Percentiles rank a stretch among this genome's conserved stretches.
phyloP scores from a whole-genome alignment of 2,113 vertebrate genomes.

The Coryphaenoides rupestris region DNA sequence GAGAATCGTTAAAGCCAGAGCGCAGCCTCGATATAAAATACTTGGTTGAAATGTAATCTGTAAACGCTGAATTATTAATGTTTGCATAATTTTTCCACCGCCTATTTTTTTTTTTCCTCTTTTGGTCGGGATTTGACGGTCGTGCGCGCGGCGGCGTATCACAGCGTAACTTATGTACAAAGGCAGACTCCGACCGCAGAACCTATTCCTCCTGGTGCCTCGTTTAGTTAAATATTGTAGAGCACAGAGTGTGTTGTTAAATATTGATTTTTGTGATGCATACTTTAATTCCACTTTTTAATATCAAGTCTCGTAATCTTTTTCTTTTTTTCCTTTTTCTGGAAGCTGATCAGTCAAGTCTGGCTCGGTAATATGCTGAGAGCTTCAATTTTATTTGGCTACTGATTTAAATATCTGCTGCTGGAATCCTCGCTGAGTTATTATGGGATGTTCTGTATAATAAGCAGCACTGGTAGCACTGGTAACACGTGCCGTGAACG shows the following conservation, averaged over 20 bases:
- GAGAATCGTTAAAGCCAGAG: constrained; percentile 40
- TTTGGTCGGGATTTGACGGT: too few relatives aligned
- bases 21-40: constrained; percentile 12
- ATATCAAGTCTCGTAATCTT: constrained; percentile 5
- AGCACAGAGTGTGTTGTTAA: not conserved
- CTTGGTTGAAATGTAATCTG: constrained; percentile 38
- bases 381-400: too few relatives aligned
- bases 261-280: constrained; percentile 11
- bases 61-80: constrained; percentile 49
- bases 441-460: too few relatives aligned
- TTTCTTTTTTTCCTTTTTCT: not conserved
- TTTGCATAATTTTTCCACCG: constrained; percentile 51
- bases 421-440: too few relatives aligned
- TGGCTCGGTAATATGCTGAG: too few relatives aligned
- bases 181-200: not conserved
- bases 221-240: constrained; percentile 12
- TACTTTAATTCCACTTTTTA: constrained; percentile 8
- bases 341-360: too few relatives aligned
- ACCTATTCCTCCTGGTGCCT: not conserved
- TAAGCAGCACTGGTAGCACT: too few relatives aligned
- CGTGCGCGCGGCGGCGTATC: constrained; percentile 16
- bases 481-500: too few relatives aligned
- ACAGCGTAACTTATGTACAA: constrained; percentile 13
- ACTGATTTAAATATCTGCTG: too few relatives aligned
- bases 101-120: constrained; percentile 17